Evolutionary conservation across 2,797 vertebrate species (phyloP).

Genomic region (Sorex maritimensis): DNA sequence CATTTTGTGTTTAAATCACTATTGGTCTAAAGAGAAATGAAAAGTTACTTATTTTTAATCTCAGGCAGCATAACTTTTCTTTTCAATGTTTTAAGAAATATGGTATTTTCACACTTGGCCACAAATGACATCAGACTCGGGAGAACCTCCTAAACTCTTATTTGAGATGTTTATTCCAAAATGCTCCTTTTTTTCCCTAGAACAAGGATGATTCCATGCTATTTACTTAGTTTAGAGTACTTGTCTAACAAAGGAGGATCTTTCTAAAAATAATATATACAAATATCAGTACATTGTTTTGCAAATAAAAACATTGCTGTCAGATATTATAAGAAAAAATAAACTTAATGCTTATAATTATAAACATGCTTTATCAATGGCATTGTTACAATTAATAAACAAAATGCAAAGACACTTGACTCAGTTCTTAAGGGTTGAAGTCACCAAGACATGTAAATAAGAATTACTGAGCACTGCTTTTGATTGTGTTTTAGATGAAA

Average conservation of each 20-base stretch:
- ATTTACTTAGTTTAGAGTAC: not conserved
- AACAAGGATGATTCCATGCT: not conserved
- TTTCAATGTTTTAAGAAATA: not conserved
- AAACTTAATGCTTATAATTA: not conserved
- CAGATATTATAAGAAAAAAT: conserved; percentile 36
- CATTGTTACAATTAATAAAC: conserved; percentile 40
- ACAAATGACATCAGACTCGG: not conserved
- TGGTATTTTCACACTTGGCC: not conserved
- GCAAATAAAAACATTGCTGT: conserved; percentile 32
- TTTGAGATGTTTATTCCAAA: conserved; percentile 13
- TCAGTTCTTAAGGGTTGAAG: conserved; percentile 16
- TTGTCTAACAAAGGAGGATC: not conserved
- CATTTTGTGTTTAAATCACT: not conserved
- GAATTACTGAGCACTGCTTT: conserved; percentile 58
- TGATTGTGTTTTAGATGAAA: conserved; percentile 68
- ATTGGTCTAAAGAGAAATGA: conserved; percentile 30
- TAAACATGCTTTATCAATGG: conserved; percentile 31
- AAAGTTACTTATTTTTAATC: conserved; percentile 26
- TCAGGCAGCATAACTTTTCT: not conserved
- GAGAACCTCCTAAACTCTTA: not conserved
- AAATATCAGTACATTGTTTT: not conserved
- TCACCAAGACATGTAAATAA: not conserved
- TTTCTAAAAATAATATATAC: conserved; percentile 17
- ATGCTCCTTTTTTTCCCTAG: not conserved
- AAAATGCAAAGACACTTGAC: conserved; percentile 42